Conservation (phyloP, 2,113 vertebrate species). For the Caracal caracal region DNA sequence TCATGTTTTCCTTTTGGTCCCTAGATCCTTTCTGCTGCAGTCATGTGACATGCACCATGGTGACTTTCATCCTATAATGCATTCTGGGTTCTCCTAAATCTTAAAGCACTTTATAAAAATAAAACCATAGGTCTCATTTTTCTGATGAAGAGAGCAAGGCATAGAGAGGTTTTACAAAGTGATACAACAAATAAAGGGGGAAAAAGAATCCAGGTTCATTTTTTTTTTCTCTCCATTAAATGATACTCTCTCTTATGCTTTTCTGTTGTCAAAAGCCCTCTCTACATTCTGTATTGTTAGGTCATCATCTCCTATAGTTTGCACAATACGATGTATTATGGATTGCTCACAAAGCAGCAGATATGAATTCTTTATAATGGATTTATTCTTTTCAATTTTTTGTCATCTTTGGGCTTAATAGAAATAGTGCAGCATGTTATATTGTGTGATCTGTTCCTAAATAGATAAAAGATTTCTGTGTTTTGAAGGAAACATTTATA, state of each 20-base stretch:
- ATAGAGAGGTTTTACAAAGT: constrained; percentile 78
- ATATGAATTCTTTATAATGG: constrained; percentile 75
- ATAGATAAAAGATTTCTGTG: constrained; percentile 83
- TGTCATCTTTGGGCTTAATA: constrained; percentile 76
- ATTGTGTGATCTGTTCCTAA: constrained; percentile 82
- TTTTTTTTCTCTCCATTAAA: constrained; percentile 80
- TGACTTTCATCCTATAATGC: constrained; percentile 77
- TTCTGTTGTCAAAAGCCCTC: constrained; percentile 87
- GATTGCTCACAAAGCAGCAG: constrained; percentile 77
- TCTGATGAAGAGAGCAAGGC: constrained; percentile 79
- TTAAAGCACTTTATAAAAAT: constrained; percentile 80
- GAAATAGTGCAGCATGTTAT: constrained; percentile 71
- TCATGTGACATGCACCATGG: constrained; percentile 74
- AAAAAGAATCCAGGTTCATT: constrained; percentile 75
- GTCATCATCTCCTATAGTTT: constrained; percentile 74
- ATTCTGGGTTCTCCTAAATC: constrained; percentile 74
- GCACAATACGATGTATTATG: constrained; percentile 76
- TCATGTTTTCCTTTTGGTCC: constrained; percentile 81
- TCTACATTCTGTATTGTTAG: constrained; percentile 81
- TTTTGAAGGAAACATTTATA: constrained; percentile 83
- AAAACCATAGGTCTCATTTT: constrained; percentile 82
- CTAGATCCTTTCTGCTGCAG: constrained; percentile 45
- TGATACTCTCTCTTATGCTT: constrained; percentile 81
- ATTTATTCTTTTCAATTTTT: constrained; percentile 79
- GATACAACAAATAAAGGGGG: constrained; percentile 78